phyloP scores from a whole-genome alignment of 1,140 invertebrate species.

The Drosophila leontia region DNA sequence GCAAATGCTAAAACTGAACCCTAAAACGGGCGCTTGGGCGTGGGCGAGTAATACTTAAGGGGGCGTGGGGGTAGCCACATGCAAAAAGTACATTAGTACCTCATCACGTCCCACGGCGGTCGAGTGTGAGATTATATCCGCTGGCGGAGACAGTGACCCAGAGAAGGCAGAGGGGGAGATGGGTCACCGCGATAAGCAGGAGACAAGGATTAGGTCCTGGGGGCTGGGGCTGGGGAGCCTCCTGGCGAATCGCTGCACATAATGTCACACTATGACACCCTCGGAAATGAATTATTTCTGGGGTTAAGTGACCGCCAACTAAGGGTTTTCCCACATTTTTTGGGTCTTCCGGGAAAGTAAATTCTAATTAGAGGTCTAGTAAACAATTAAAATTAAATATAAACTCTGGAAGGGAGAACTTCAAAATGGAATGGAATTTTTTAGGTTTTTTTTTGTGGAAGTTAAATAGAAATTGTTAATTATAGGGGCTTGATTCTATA shows the following conservation, averaged over 20 bases:
- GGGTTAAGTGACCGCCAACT: conserved; percentile 30
- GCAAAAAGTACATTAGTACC: conserved; percentile 75
- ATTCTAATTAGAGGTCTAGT: conserved; percentile 9
- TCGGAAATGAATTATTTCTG: conserved; percentile 37
- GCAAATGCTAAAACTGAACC: conserved; percentile 34
- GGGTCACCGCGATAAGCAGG: conserved; percentile 42
- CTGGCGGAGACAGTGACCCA: conserved; percentile 12
- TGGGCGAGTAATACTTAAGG: conserved; percentile 35
- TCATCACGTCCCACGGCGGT: conserved; percentile 60
- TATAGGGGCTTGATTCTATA: background rate
- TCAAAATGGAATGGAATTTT: background rate
- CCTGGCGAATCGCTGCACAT: conserved; percentile 21
- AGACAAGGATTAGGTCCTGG: conserved; percentile 34
- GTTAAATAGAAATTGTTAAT: background rate
- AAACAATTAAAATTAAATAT: background rate
- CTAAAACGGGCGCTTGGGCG: conserved; percentile 6
- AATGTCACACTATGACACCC: conserved; percentile 13
- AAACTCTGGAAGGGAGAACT: background rate
- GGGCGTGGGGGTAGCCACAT: conserved; percentile 34
- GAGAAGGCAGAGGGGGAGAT: conserved; percentile 7
- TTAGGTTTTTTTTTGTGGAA: fast-evolving
- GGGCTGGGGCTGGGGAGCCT: background rate
- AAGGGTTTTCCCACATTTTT: background rate
- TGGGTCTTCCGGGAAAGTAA: background rate
- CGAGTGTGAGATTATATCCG: conserved; percentile 52